These are phyloP conservation scores for Stigmatopora argus DNA, from an alignment of 2,113 vertebrate species.

Conservation along the genomic window DNA sequence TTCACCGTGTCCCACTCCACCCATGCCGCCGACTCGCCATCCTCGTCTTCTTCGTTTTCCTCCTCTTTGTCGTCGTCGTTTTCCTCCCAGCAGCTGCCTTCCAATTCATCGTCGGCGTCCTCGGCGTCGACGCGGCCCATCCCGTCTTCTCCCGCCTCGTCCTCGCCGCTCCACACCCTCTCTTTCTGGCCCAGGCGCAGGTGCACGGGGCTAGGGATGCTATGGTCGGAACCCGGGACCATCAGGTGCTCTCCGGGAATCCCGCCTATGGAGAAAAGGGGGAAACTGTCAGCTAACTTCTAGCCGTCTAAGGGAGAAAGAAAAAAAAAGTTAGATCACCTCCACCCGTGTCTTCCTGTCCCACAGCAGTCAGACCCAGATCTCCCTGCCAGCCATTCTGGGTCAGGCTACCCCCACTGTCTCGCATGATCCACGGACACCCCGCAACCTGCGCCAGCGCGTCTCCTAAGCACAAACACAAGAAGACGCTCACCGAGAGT, in stretches of 20 bases:
- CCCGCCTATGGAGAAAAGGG: slow-evolving; percentile 50
- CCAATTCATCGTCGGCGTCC: slow-evolving; percentile 31
- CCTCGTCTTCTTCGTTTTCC: slow-evolving; percentile 38
- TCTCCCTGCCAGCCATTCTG: slow-evolving; percentile 78
- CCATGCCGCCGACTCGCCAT: slow-evolving; percentile 37
- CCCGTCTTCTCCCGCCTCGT: slow-evolving; percentile 21
- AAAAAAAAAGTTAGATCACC: slow-evolving; percentile 18
- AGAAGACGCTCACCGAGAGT: background rate
- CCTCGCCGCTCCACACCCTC: slow-evolving; percentile 59
- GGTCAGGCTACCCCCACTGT: slow-evolving; percentile 73
- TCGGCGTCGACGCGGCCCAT: slow-evolving; percentile 49
- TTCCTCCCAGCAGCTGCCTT: slow-evolving; percentile 32
- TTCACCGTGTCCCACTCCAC: slow-evolving; percentile 54
- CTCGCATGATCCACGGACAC: slow-evolving; percentile 77
- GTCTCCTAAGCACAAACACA: slow-evolving; percentile 51
- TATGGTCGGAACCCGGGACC: slow-evolving; percentile 64
- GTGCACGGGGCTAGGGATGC: slow-evolving; percentile 65
- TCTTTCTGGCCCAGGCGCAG: slow-evolving; percentile 65
- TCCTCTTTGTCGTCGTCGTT: slow-evolving; percentile 48
- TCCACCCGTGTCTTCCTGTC: slow-evolving; percentile 66
- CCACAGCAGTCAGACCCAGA: slow-evolving; percentile 69
- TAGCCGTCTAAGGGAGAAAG: no score
- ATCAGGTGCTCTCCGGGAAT: slow-evolving; percentile 69
- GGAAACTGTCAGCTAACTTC: background rate
- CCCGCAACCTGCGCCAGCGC: slow-evolving; percentile 77